A percentile compares a stretch with the other conserved stretches of the same genome.
phyloP scores from a whole-genome alignment of 1,140 invertebrate genomes.

The Pseudomyrmex pallidus region DNA sequence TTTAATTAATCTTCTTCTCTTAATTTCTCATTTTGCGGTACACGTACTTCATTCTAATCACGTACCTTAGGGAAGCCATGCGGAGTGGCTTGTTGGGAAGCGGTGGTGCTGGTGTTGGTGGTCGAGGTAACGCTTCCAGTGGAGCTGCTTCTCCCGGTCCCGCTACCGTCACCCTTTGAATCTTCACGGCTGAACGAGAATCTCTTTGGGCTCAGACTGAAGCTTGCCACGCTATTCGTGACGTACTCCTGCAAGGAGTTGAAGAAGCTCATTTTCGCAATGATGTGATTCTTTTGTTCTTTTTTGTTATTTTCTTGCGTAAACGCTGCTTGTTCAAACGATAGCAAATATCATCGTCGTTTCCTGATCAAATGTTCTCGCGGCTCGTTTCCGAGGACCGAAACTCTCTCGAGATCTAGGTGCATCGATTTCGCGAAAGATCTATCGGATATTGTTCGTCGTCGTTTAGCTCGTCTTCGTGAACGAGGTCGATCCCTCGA shows the following conservation, averaged over 20 bases:
- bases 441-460: background rate
- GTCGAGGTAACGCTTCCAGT: conserved; percentile 76
- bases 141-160: conserved; percentile 79
- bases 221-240: conserved; percentile 90
- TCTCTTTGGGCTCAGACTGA: conserved; percentile 91
- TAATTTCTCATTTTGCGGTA: background rate
- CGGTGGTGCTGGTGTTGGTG: conserved; percentile 78
- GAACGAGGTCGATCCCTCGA: conserved; percentile 26
- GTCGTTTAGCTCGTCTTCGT: conserved; percentile 4
- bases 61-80: conserved; percentile 80
- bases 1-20: background rate
- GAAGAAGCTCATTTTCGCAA: conserved; percentile 91
- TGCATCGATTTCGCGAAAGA: conserved; percentile 59
- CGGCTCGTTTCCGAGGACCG: background rate
- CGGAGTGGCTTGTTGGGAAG: conserved; percentile 77
- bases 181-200: conserved; percentile 90
- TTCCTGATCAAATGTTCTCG: background rate
- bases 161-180: conserved; percentile 78
- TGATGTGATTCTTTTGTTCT: too few species aligned
- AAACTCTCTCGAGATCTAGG: conserved; percentile 33
- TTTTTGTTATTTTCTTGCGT: background rate
- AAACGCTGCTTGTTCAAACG: background rate
- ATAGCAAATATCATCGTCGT: conserved; percentile 45
- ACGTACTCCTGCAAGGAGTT: conserved; percentile 93
- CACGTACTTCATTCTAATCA: background rate